Percentiles rank a stretch among this genome's conserved stretches.
These are phyloP conservation scores for Anastrepha obliqua DNA, from an alignment of 1,140 invertebrate species.

Conservation along the genomic window DNA sequence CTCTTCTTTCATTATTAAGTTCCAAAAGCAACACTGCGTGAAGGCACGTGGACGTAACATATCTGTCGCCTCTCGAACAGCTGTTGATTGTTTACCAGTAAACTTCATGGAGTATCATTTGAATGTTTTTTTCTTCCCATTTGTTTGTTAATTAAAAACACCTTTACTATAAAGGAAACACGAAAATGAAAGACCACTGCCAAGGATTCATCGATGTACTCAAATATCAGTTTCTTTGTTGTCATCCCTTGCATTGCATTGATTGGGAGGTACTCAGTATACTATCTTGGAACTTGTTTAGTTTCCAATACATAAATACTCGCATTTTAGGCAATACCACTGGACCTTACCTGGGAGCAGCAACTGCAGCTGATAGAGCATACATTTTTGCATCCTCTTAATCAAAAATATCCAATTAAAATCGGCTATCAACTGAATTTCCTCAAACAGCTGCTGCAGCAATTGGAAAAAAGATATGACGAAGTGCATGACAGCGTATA, in stretches of 20 bases:
- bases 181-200: not conserved
- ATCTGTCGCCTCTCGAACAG: not conserved
- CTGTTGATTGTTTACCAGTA: not conserved
- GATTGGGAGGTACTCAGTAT: conserved; percentile 48
- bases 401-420: conserved; percentile 64
- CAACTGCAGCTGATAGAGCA: conserved; percentile 65
- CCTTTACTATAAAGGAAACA: not conserved
- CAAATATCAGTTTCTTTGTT: conserved; percentile 55
- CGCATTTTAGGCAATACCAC: conserved; percentile 40
- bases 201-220: not conserved
- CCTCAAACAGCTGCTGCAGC: conserved; percentile 65
- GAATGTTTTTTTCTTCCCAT: not conserved
- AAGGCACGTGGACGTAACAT: not conserved
- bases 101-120: not conserved
- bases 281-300: not conserved
- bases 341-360: conserved; percentile 60
- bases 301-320: not conserved
- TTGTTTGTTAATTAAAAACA: not conserved
- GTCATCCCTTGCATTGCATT: conserved; percentile 50
- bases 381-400: conserved; percentile 64
- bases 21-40: not conserved
- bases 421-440: conserved; percentile 68
- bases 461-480: conserved; percentile 62
- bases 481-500: conserved; percentile 71
- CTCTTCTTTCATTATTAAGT: not conserved